phyloP scores from a whole-genome alignment of 2,888 invertebrate genomes.

The Dione juno region DNA sequence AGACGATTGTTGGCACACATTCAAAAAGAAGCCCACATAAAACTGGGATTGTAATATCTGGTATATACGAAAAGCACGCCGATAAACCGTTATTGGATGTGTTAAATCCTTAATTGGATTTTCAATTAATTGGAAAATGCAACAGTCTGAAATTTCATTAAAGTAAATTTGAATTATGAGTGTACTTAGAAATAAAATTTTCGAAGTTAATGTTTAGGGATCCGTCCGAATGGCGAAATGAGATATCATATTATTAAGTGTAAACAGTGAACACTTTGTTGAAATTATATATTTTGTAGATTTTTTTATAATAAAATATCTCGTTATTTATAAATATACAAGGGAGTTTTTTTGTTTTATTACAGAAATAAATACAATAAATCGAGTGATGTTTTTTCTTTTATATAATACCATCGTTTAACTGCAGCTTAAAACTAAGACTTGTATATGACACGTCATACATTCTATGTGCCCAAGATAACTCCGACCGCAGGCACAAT shows the following conservation, averaged over 20 bases:
- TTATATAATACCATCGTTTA: no score
- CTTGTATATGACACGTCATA: no score
- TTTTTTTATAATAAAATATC: no score
- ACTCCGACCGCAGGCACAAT: no score
- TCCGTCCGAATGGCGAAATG: background rate
- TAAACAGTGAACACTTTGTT: no score
- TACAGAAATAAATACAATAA: no score
- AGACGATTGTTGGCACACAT: conserved; percentile 36
- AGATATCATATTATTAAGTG: background rate
- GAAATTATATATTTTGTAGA: no score
- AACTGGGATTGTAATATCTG: conserved; percentile 43
- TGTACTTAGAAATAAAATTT: conserved; percentile 4
- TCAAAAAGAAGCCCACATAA: conserved; percentile 42
- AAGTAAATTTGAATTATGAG: conserved; percentile 37
- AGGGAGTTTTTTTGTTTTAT: no score
- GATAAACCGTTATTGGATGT: conserved; percentile 64
- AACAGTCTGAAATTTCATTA: conserved; percentile 56
- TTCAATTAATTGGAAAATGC: conserved; percentile 72
- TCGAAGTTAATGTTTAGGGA: background rate
- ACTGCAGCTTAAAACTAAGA: no score
- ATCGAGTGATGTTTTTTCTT: no score
- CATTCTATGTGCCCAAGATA: no score
- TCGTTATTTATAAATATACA: no score
- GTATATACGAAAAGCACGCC: conserved; percentile 50
- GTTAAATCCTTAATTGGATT: conserved; percentile 70